These are phyloP conservation scores for Sylvilagus floridanus DNA, from an alignment of 2,797 vertebrate genomes.

Conservation along the genomic window DNA sequence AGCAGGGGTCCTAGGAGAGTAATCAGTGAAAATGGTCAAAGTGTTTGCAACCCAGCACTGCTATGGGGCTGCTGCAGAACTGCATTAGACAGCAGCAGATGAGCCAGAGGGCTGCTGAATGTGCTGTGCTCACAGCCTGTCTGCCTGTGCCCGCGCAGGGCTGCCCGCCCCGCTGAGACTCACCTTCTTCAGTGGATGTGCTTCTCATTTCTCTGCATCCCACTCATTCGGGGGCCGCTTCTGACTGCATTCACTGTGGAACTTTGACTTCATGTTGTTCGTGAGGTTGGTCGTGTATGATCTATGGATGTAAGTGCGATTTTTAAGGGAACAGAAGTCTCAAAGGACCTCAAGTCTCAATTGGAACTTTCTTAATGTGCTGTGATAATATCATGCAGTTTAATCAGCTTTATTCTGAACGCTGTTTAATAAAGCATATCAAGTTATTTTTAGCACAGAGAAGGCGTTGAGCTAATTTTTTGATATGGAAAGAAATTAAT, in stretches of 20 bases:
- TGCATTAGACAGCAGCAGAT: not conserved
- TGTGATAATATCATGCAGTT: slow-evolving; percentile 25
- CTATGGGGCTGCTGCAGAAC: not conserved
- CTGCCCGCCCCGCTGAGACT: not conserved
- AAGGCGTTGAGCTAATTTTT: slow-evolving; percentile 45
- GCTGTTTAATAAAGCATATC: slow-evolving; percentile 47
- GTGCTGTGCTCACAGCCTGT: not conserved
- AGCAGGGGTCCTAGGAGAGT: not conserved
- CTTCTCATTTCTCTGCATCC: not conserved
- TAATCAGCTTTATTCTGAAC: slow-evolving; percentile 62
- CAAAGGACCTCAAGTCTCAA: not conserved
- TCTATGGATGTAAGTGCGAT: not conserved
- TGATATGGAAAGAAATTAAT: slow-evolving; percentile 38
- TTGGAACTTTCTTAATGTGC: slow-evolving; percentile 20
- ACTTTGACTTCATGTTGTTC: slow-evolving; percentile 13
- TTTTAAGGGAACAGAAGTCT: slow-evolving; percentile 33
- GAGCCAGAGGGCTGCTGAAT: not conserved
- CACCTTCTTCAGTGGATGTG: not conserved
- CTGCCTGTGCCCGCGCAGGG: not conserved
- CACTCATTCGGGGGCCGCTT: not conserved
- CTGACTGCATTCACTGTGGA: not conserved
- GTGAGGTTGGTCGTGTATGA: not conserved
- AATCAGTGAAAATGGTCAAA: not conserved
- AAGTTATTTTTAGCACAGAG: slow-evolving; percentile 49
- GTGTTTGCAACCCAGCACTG: not conserved